Base-by-base conservation (phyloP, 2,113 vertebrate species). In the Amia ocellicauda region DNA sequence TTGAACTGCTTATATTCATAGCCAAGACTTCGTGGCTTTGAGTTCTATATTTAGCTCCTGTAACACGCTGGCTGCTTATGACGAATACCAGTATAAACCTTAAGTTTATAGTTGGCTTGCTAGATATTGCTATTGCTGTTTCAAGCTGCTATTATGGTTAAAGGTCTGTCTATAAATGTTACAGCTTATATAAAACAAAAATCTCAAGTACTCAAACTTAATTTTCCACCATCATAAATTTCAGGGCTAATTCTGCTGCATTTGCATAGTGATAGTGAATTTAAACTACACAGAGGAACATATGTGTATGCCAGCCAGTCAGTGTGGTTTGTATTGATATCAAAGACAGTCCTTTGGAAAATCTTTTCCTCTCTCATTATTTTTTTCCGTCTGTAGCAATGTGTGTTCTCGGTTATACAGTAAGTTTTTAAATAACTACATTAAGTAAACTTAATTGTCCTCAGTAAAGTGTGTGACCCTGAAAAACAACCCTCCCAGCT, bases 121-220 rank as follows among this genome's bases (percentile, higher is more conserved):
- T 66, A 66, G 27, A 19, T 61, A 74, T 77, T 63, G 62, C 24
- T 42, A 50, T 51, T 2, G 19, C 51, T 40, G 52, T 41, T 65
- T 63, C 68, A 62, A 69, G 68, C 74, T 65, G 69, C 72, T 78
- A 36, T 36, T 36, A 7, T 36, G 73, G 51, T 72, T 79, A 61
- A 60, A 43, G 73, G 70, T 59, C 14, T 22, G 19, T 64, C 61
- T 36, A 36, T 36, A 74, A 70, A 72, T 67, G 59, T 70, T 65
- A 56, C 74, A 65, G 17, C 1, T 61, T 74, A 60, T 41, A 56
- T 63, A 54, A 67, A 62, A 54, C 29, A 57, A 40, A 26, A 61
- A 60, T 69, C 69, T 73, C 62, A 78, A 79, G 84, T 79, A 78
- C 68, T 41, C 1, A 41, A 4, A 24, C 52, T 79, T 70, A 58